A percentile compares a stretch with the other conserved stretches of the same genome.
These are phyloP conservation scores for Zapornia atra DNA, from an alignment of 2,113 vertebrate species.

Conservation along the genomic window DNA sequence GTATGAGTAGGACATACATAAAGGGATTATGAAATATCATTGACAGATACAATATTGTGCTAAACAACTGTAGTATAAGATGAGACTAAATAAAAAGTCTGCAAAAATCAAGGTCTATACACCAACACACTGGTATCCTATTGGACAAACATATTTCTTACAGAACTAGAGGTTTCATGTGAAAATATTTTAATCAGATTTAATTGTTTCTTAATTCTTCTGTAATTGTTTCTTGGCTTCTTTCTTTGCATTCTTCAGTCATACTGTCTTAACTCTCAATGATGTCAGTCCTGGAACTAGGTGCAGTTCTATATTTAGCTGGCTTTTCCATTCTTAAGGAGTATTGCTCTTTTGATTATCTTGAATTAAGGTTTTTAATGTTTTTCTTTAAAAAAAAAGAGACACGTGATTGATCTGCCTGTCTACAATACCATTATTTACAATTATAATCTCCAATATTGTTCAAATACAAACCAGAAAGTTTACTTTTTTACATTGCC, in stretches of 20 bases:
- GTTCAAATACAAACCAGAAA: not conserved
- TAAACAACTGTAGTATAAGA: not conserved
- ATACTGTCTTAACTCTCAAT: not conserved
- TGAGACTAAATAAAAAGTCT: not conserved
- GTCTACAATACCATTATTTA: not conserved
- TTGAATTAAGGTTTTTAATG: not conserved
- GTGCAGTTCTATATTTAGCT: not conserved
- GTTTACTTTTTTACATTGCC: not conserved
- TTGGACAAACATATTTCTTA: not conserved
- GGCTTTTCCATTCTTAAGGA: not conserved
- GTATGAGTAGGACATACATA: not conserved
- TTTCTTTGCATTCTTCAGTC: not conserved
- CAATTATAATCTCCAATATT: not conserved
- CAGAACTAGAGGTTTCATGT: not conserved
- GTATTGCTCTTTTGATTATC: not conserved
- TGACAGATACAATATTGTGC: not conserved
- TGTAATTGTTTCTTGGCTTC: not conserved
- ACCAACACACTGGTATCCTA: not conserved
- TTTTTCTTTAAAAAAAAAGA: not conserved
- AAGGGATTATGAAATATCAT: not conserved
- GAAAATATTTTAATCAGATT: not conserved
- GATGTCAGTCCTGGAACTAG: not conserved
- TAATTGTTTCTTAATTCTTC: not conserved
- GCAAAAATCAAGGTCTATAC: not conserved
- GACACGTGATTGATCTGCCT: not conserved